A percentile compares a stretch with the other conserved stretches of the same genome.
phyloP scores from a whole-genome alignment of 1,140 invertebrate genomes.

The Stegodyphus dumicola region DNA sequence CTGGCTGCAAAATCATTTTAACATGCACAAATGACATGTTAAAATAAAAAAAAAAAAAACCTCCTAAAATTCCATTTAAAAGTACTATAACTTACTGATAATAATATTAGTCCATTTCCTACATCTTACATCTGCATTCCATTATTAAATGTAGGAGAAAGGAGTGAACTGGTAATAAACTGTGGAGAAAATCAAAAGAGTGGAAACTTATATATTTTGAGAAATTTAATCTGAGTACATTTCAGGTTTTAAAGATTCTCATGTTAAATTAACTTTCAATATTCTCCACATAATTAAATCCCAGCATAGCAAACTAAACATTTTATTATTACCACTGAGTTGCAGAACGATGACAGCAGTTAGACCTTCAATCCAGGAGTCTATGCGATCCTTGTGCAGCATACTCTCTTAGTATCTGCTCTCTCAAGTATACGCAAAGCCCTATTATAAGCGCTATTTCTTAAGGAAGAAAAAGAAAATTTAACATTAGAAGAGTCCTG shows the following conservation, averaged over 20 bases:
- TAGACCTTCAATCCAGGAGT: conserved; percentile 7
- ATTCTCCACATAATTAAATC: conserved; percentile 61
- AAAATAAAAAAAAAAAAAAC: conserved; percentile 20
- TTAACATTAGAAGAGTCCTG: conserved; percentile 40
- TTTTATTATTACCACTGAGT: conserved; percentile 56
- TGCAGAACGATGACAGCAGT: conserved; percentile 24
- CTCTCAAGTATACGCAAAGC: conserved; percentile 38
- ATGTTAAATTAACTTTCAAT: conserved; percentile 49
- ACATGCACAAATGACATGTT: conserved; percentile 56
- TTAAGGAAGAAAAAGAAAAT: conserved; percentile 61
- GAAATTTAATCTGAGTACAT: conserved; percentile 13
- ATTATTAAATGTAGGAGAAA: conserved; percentile 38
- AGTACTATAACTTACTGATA: conserved; percentile 57
- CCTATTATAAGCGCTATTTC: conserved; percentile 56
- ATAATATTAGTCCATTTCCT: conserved; percentile 52
- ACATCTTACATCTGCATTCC: conserved; percentile 58
- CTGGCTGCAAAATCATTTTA: conserved; percentile 35
- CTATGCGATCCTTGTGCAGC: conserved; percentile 21
- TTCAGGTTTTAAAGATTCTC: neutral
- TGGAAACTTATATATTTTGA: conserved; percentile 18
- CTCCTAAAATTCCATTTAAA: conserved; percentile 60
- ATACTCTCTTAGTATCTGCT: conserved; percentile 26
- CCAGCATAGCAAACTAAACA: conserved; percentile 60
- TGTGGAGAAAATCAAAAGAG: conserved; percentile 62
- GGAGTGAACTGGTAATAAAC: conserved; percentile 54